These are phyloP conservation scores for Parus major DNA, from an alignment of 2,113 vertebrate species.

Conservation along the genomic window DNA sequence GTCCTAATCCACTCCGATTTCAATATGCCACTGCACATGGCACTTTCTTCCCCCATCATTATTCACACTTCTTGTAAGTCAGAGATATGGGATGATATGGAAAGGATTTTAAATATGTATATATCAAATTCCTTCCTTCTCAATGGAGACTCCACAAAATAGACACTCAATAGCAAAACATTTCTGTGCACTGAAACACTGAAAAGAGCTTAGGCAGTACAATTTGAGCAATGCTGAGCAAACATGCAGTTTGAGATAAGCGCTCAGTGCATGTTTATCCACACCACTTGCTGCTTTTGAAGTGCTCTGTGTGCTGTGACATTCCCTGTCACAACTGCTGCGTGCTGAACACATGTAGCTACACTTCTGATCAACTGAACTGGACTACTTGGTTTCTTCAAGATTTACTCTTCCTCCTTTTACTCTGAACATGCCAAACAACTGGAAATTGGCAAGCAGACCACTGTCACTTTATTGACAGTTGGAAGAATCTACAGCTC, in stretches of 20 bases:
- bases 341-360: not conserved
- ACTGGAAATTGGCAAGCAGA: not conserved
- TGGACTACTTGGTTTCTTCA: not conserved
- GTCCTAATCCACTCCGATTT: not conserved
- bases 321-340: not conserved
- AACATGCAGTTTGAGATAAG: not conserved
- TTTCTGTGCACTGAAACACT: not conserved
- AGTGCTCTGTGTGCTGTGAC: not conserved
- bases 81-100: not conserved
- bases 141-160: not conserved
- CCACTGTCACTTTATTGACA: not conserved
- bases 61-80: not conserved
- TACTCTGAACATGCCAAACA: not conserved
- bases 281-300: not conserved
- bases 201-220: not conserved
- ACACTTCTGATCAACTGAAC: not conserved
- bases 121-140: constrained; percentile 17
- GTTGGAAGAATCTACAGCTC: not conserved
- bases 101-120: not conserved
- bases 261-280: not conserved
- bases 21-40: not conserved
- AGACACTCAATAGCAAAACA: not conserved
- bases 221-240: not conserved
- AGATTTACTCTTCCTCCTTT: not conserved
- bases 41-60: not conserved